Conservation (phyloP, 2,797 vertebrate species). For the Coccyzus lansbergi region DNA sequence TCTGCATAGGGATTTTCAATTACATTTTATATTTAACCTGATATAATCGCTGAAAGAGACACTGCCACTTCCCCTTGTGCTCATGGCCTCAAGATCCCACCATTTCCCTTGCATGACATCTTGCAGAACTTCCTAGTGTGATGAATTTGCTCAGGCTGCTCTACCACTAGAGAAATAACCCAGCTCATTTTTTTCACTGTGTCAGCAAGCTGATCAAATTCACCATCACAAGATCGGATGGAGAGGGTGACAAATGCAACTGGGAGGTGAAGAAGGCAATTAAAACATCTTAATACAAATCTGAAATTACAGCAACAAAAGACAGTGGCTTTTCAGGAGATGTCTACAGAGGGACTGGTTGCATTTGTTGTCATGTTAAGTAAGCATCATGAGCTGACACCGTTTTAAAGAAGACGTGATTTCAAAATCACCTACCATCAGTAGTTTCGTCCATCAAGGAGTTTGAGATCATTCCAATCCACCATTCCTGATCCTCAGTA, state of each 20-base stretch:
- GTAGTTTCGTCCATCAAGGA: conserved; percentile 75
- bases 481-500: conserved; percentile 85
- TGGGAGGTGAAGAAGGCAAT: background rate
- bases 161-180: background rate
- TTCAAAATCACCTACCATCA: conserved; percentile 64
- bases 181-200: background rate
- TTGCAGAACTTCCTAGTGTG: background rate
- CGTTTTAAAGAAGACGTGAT: background rate
- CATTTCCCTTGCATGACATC: background rate
- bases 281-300: background rate
- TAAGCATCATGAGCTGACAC: background rate
- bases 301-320: background rate
- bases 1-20: background rate
- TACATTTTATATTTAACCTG: background rate
- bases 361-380: background rate
- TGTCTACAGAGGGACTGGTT: background rate
- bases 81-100: background rate
- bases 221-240: background rate
- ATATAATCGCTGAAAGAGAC: background rate
- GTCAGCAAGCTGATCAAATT: background rate
- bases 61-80: background rate
- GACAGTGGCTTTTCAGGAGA: background rate
- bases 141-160: background rate
- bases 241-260: background rate
- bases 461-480: conserved; percentile 87